Conservation (phyloP, 2,797 vertebrate genomes). For the Scyliorhinus canicula region DNA sequence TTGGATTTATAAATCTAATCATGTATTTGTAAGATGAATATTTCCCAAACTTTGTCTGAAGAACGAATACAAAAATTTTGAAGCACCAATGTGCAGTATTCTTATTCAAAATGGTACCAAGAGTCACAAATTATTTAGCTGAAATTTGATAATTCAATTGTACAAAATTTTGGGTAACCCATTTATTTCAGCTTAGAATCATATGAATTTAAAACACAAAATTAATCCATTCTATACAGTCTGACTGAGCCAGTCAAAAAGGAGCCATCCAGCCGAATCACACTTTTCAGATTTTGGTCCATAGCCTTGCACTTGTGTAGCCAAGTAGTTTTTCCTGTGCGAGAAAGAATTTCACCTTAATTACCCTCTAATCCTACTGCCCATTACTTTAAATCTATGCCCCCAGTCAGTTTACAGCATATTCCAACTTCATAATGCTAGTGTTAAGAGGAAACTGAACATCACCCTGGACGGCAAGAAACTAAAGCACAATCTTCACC, state of each 20-base stretch:
- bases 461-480: no score
- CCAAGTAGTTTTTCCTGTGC: no score
- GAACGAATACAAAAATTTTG: not conserved
- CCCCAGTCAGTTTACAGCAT: no score
- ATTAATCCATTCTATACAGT: no score
- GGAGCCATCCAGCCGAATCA: not conserved
- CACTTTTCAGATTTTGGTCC: not conserved
- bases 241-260: no score
- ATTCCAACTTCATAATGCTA: no score
- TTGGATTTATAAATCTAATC: not conserved
- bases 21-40: not conserved
- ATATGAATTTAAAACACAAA: not conserved
- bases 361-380: not conserved
- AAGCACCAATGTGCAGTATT: not conserved
- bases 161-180: not conserved
- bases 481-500: no score
- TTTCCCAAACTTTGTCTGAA: not conserved
- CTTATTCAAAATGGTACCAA: not conserved
- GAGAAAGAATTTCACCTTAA: not conserved
- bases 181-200: not conserved
- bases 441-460: no score
- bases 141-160: not conserved
- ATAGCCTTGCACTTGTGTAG: not conserved
- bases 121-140: not conserved
- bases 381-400: not conserved